Conservation (phyloP, 2,797 vertebrate genomes). For the Halcyon leucocephala region DNA sequence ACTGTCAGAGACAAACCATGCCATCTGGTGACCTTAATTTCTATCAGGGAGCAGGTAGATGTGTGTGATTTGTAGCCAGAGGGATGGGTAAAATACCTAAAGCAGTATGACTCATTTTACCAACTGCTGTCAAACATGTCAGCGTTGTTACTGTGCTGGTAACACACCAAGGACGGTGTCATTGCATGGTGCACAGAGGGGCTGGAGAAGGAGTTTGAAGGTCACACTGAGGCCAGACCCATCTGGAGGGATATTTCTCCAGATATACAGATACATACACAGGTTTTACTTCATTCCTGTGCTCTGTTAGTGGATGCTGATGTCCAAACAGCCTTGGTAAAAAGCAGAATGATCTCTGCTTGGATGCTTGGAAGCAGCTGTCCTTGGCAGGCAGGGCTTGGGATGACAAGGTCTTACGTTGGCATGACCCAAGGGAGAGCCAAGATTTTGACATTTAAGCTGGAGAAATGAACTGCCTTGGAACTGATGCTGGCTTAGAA, state of each 20-base stretch:
- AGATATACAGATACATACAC: no score
- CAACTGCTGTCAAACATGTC: neutral
- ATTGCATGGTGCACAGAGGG: neutral
- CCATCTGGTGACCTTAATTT: conserved; percentile 79
- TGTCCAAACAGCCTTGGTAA: neutral
- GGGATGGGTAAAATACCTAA: neutral
- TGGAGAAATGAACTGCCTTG: neutral
- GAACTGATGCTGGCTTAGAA: neutral
- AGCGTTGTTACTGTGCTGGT: neutral
- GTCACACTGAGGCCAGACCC: neutral
- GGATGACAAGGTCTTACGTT: neutral
- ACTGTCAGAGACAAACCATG: neutral
- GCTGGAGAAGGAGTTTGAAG: neutral
- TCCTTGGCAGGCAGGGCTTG: neutral
- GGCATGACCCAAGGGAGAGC: neutral
- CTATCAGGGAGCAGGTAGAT: neutral
- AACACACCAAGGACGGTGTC: neutral
- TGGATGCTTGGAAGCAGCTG: neutral
- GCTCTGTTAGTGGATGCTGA: neutral
- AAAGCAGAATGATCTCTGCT: neutral
- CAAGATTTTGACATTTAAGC: neutral
- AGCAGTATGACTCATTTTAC: neutral
- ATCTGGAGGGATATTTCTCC: neutral
- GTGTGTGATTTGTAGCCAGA: conserved; percentile 24
- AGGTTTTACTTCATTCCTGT: neutral